Base-by-base conservation (phyloP, 2,113 vertebrate species). In the Amphilophus citrinellus region DNA sequence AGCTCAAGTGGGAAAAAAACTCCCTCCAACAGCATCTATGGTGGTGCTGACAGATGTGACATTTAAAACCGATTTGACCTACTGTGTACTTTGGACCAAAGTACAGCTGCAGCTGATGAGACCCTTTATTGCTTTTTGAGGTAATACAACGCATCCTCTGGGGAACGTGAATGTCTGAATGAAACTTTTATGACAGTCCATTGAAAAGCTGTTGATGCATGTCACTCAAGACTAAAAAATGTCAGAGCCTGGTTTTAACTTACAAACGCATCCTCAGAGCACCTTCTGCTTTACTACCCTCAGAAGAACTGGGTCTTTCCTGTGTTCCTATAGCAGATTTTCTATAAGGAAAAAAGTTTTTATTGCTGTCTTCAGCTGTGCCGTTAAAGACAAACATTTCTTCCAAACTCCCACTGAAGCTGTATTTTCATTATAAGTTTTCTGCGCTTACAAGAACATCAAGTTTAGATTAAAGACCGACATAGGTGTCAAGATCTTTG, bases 21-120 rank as follows among this genome's bases (percentile, higher is more conserved):
- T 39, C n/a, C 17, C 58, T 73, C 24, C 53, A 73, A 53, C 20
- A 53, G 47, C 61, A 13, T 61, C 37, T 24, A 13, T 7, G 47
- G 9, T 32, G 58, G 24, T 56, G 24, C 24, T 22, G 77, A 65
- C 84, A 76, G 47, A 76, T 63, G 66, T 76, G 59, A 42, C 62
- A 47, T 47, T 71, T 7, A 22, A 81, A 61, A 22, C 37, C 14
- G 22, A 32, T 71, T 42, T 71, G 53, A 71, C 66, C 66, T 71
- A 9, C 66, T 32, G 47, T 73, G 22, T 71, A 20, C 18, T 30
- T n/a, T 47, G 27, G 62, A 30, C 76, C 53, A 24, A 62, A 77
- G 57, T 66, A 14, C 17, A 53, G 83, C 56, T 18, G 53, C 17
- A 4, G 44, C 76, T 32, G 13, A 42, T 17, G 32, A 27, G 42